Evolutionary conservation across 2,888 invertebrate species (phyloP).

Genomic region (Euproctis similis): DNA sequence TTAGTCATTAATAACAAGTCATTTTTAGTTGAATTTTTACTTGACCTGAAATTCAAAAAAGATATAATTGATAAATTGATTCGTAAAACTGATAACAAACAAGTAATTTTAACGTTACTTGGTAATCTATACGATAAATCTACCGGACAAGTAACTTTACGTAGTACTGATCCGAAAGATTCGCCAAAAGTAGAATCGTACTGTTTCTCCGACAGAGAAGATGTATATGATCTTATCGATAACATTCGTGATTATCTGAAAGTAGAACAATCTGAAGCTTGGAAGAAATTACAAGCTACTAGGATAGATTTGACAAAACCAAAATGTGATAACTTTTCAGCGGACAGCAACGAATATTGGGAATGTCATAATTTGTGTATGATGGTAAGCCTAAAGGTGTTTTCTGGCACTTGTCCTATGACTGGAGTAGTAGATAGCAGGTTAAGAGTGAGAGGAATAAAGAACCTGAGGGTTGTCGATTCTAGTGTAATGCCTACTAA

Average conservation of each 20-base stretch:
- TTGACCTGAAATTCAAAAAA: constrained; percentile 7
- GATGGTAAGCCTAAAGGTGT: constrained; percentile 81
- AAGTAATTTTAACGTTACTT: constrained; percentile 14
- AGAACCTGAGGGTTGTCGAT: constrained; percentile 28
- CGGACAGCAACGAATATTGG: constrained; percentile 24
- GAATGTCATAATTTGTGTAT: constrained; percentile 20
- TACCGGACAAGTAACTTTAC: constrained; percentile 26
- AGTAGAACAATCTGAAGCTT: constrained; percentile 30
- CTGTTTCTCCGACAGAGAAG: constrained; percentile 21
- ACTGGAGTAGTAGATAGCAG: constrained; percentile 81
- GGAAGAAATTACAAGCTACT: constrained; percentile 23
- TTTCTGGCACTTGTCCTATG: constrained; percentile 83
- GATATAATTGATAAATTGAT: constrained; percentile 16
- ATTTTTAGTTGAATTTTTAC: constrained; percentile 10
- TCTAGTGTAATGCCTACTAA: constrained; percentile 56
- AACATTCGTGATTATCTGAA: constrained; percentile 27
- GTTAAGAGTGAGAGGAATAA: constrained; percentile 39
- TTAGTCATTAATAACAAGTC: constrained; percentile 9
- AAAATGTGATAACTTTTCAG: constrained; percentile 10
- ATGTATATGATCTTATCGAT: constrained; percentile 27
- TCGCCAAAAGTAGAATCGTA: constrained; percentile 24
- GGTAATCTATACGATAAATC: constrained; percentile 25
- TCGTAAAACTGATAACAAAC: constrained; percentile 9
- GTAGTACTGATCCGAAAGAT: constrained; percentile 25
- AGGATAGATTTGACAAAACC: constrained; percentile 16